Evolutionary conservation across 2,797 vertebrate genomes (phyloP).

Genomic region (Furcifer pardalis): DNA sequence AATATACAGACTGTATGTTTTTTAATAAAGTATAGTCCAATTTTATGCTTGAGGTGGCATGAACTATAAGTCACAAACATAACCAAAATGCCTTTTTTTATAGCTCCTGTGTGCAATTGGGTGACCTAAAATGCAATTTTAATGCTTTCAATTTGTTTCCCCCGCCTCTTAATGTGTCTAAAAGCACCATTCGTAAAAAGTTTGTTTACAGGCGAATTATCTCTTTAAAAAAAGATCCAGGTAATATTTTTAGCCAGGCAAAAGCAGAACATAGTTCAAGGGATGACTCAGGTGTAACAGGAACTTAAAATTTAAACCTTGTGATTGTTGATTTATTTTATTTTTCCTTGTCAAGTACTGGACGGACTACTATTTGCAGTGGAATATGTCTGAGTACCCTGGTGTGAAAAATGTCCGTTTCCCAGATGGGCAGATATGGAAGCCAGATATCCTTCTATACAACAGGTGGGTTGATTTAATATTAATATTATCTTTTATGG

Average conservation of each 20-base stretch:
- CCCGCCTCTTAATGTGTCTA: background rate
- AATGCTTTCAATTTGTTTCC: conserved; percentile 24
- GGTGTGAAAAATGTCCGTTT: conserved; percentile 90
- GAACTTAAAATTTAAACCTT: conserved; percentile 42
- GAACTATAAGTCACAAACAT: conserved; percentile 43
- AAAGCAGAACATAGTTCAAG: conserved; percentile 16
- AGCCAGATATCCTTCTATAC: conserved; percentile 94
- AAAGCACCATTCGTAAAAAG: conserved; percentile 43
- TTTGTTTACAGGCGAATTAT: conserved; percentile 41
- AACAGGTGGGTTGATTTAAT: conserved; percentile 88
- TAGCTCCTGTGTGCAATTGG: conserved; percentile 3
- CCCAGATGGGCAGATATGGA: conserved; percentile 91
- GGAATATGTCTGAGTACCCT: conserved; percentile 87
- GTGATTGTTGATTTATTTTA: background rate
- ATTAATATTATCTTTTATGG: too few species aligned
- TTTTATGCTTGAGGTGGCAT: conserved; percentile 30
- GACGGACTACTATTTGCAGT: conserved; percentile 88
- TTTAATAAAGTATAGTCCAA: conserved; percentile 40
- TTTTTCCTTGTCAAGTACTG: conserved; percentile 81
- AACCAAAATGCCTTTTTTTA: conserved; percentile 35
- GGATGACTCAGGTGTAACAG: background rate
- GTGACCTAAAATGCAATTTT: conserved; percentile 29
- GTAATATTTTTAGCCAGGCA: conserved; percentile 17
- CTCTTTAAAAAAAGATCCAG: conserved; percentile 47
- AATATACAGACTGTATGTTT: background rate